phyloP scores from a whole-genome alignment of 2,797 vertebrate species.

The Mormyrus proboscirostris region DNA sequence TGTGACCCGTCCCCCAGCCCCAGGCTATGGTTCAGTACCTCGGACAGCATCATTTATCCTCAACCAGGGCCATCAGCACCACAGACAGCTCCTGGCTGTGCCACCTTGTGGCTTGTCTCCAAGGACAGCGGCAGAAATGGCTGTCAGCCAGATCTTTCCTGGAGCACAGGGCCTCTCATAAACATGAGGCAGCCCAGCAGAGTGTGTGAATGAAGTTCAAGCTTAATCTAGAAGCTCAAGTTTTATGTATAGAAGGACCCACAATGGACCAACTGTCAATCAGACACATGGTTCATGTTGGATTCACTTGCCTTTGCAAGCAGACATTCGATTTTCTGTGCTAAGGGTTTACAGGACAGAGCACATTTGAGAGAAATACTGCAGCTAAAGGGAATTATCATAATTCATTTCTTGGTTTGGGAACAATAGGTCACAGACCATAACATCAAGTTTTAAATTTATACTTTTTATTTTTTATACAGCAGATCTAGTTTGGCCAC shows the following conservation, averaged over 20 bases:
- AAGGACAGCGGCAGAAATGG: not conserved
- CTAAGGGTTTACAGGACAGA: not conserved
- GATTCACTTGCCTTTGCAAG: not conserved
- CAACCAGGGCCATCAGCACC: constrained; percentile 6
- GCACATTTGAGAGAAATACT: not conserved
- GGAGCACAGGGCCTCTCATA: not conserved
- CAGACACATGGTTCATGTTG: not conserved
- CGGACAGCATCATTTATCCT: not conserved
- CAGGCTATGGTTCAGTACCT: not conserved
- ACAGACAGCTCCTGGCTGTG: not conserved
- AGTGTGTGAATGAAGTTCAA: not conserved
- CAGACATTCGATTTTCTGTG: not conserved
- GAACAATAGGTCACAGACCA: not conserved
- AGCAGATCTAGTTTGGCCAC: not conserved
- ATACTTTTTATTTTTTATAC: not conserved
- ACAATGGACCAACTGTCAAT: not conserved
- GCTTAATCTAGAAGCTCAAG: constrained; percentile 6
- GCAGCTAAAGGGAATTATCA: not conserved
- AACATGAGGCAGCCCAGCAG: not conserved
- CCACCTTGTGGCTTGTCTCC: constrained; percentile 2
- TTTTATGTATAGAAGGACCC: not conserved
- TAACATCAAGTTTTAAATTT: not conserved
- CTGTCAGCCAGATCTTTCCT: not conserved
- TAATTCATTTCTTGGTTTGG: not conserved
- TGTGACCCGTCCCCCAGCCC: not conserved